Conservation (phyloP, 2,888 invertebrate genomes). For the Tineola bisselliella region DNA sequence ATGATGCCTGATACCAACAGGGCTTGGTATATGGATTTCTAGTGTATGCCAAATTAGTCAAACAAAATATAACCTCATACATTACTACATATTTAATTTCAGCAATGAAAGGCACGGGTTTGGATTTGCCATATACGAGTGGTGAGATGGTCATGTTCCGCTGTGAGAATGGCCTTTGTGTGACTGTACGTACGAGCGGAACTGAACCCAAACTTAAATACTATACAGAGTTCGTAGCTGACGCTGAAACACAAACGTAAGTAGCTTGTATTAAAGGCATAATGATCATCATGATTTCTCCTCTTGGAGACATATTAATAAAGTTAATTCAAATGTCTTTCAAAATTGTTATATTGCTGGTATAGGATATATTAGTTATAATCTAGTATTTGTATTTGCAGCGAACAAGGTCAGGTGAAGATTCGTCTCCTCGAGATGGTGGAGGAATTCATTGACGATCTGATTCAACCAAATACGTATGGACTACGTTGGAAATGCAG, state of each 20-base stretch:
- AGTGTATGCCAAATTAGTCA: too few species aligned
- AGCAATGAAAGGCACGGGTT: conserved; percentile 36
- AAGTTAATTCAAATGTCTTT: too few species aligned
- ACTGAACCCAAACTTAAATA: conserved; percentile 99
- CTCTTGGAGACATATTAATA: too few species aligned
- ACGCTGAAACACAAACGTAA: conserved; percentile 29
- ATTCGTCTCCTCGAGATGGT: conserved; percentile 78
- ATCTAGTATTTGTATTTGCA: conserved; percentile 60
- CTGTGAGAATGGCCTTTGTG: conserved; percentile 85
- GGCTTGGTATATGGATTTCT: too few species aligned
- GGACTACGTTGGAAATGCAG: conserved; percentile 25
- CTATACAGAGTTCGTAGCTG: conserved; percentile 89
- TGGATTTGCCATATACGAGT: conserved; percentile 50
- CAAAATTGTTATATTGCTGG: too few species aligned
- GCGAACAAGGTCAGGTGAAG: conserved; percentile 73
- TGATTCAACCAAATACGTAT: conserved; percentile 81
- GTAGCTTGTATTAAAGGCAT: conserved; percentile 8
- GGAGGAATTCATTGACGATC: conserved; percentile 78
- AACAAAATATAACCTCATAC: too few species aligned
- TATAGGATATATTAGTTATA: too few species aligned
- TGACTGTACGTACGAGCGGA: conserved; percentile 94
- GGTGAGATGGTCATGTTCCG: conserved; percentile 97
- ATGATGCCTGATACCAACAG: too few species aligned
- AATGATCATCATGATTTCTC: background rate
- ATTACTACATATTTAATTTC: too few species aligned